A percentile compares a stretch with the other conserved stretches of the same genome.
phyloP scores from a whole-genome alignment of 1,140 invertebrate genomes.

The Caerostris extrusa region DNA sequence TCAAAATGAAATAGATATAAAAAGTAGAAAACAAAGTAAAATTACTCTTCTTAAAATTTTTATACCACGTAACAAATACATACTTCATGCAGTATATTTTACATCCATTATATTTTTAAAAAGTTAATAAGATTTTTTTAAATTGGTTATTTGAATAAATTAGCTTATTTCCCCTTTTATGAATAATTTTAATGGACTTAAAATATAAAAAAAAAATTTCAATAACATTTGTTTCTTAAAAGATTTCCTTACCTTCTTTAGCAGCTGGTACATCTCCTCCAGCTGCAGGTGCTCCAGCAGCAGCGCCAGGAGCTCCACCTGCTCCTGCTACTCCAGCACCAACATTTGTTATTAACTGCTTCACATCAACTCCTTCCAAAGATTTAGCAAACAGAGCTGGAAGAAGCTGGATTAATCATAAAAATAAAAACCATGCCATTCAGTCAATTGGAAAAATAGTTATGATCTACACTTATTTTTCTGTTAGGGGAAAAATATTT shows the following conservation, averaged over 20 bases:
- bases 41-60: too few species aligned
- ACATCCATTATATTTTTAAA: too few species aligned
- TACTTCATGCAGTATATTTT: too few species aligned
- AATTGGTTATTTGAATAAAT: neutral
- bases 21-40: too few species aligned
- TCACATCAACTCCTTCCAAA: slow-evolving; percentile 96
- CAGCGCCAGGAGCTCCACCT: slow-evolving; percentile 84
- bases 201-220: neutral
- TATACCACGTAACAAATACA: too few species aligned
- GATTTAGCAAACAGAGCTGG: slow-evolving; percentile 96
- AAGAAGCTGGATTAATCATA: slow-evolving; percentile 15
- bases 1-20: too few species aligned
- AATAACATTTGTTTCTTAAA: neutral
- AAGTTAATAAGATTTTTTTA: too few species aligned
- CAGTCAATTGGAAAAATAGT: too few species aligned
- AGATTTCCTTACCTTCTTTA: slow-evolving; percentile 60
- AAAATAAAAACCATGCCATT: too few species aligned
- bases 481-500: too few species aligned
- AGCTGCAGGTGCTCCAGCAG: slow-evolving; percentile 81
- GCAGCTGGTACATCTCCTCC: slow-evolving; percentile 61
- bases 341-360: slow-evolving; percentile 96
- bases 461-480: too few species aligned
- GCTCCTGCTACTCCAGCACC: slow-evolving; percentile 94
- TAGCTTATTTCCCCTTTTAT: too few species aligned
- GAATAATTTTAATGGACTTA: neutral